Conservation (phyloP, 2,888 invertebrate genomes). For the Coremacera marginata region DNA sequence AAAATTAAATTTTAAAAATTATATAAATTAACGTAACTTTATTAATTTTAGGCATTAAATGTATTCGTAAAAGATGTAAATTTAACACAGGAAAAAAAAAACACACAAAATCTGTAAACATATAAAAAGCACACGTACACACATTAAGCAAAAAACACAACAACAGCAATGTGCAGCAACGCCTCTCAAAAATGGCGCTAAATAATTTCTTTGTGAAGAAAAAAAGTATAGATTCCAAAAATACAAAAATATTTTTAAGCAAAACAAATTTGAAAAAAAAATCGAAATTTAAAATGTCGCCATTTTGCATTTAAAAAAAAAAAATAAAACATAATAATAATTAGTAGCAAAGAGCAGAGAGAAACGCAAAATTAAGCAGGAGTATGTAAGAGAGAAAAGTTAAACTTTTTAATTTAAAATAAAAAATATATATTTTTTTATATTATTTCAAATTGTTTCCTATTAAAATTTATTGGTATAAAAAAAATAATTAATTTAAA, state of each 20-base stretch:
- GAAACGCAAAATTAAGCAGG: neutral
- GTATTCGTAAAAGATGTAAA: conserved; percentile 23
- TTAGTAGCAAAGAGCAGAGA: neutral
- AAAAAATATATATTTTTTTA: conserved; percentile 25
- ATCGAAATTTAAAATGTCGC: conserved; percentile 61
- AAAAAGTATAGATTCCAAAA: conserved; percentile 11
- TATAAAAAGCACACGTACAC: conserved; percentile 15
- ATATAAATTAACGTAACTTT: conserved; percentile 1
- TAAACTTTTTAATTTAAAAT: neutral
- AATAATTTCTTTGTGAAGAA: conserved; percentile 68
- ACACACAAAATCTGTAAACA: conserved; percentile 24
- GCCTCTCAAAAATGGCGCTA: conserved; percentile 48
- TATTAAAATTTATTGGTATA: neutral
- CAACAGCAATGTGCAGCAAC: conserved; percentile 34
- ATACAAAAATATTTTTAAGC: conserved; percentile 43
- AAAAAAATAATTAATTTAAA: conserved; percentile 16
- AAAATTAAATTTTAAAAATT: conserved; percentile 1
- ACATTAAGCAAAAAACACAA: conserved; percentile 11
- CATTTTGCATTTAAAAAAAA: conserved; percentile 64
- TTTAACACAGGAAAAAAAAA: conserved; percentile 5
- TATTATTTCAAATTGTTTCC: neutral
- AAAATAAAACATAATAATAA: neutral
- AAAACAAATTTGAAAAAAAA: conserved; percentile 45
- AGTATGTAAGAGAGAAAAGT: neutral
- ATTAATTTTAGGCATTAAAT: conserved; percentile 32